Percentiles rank a stretch among this genome's conserved stretches.
phyloP scores from a whole-genome alignment of 1,140 invertebrate genomes.

The Agrilus planipennis region DNA sequence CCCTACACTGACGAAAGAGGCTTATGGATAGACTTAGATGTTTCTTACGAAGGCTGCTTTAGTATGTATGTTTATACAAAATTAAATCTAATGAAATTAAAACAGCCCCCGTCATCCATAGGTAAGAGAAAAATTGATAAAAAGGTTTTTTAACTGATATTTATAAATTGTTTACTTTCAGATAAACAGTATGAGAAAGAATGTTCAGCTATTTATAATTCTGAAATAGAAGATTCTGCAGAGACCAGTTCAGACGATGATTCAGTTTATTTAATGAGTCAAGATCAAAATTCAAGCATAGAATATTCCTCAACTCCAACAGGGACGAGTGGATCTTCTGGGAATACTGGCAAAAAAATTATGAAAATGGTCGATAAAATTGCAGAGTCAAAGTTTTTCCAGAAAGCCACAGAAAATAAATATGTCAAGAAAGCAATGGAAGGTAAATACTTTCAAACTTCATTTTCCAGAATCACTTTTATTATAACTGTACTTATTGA shows the following conservation, averaged over 20 bases:
- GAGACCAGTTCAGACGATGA: slow-evolving; percentile 85
- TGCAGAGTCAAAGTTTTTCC: slow-evolving; percentile 82
- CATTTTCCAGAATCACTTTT: too few species aligned
- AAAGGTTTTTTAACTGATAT: too few species aligned
- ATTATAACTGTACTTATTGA: background rate
- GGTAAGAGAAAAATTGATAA: slow-evolving; percentile 14
- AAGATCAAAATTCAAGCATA: slow-evolving; percentile 18
- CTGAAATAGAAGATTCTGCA: slow-evolving; percentile 82
- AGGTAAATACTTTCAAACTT: slow-evolving; percentile 31
- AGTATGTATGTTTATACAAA: slow-evolving; percentile 91
- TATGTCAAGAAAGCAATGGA: slow-evolving; percentile 71
- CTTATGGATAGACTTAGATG: slow-evolving; percentile 84
- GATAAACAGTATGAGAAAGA: background rate
- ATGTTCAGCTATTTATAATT: slow-evolving; percentile 36
- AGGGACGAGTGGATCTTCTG: slow-evolving; percentile 12
- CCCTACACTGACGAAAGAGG: slow-evolving; percentile 76
- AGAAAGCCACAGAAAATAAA: slow-evolving; percentile 61
- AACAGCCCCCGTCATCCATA: slow-evolving; percentile 29
- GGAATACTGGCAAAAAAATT: slow-evolving; percentile 52
- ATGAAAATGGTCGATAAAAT: slow-evolving; percentile 82
- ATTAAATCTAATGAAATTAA: slow-evolving; percentile 85
- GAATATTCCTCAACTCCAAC: slow-evolving; percentile 10
- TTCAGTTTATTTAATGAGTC: too few species aligned
- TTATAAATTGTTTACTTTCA: background rate
- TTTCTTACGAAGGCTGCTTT: slow-evolving; percentile 79